A percentile compares a stretch with the other conserved stretches of the same genome.
Conservation (phyloP, 2,797 vertebrate genomes). For the Xenopus petersii region DNA sequence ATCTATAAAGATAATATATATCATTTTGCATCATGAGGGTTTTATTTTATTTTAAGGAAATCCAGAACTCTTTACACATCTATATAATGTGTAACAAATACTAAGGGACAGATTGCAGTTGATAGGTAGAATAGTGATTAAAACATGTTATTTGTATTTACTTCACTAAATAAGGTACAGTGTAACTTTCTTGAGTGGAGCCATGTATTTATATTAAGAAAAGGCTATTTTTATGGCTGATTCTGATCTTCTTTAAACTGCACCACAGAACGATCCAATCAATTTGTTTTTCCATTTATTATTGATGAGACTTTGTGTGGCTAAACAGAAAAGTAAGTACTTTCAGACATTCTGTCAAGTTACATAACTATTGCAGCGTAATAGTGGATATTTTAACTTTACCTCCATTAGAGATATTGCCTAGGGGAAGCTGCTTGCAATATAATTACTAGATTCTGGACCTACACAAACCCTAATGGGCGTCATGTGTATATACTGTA, state of each 20-base stretch:
- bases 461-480: slow-evolving; percentile 2
- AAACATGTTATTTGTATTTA: too few relatives aligned
- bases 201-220: too few relatives aligned
- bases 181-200: too few relatives aligned
- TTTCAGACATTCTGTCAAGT: slow-evolving; percentile 43
- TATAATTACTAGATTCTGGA: slow-evolving; percentile 28
- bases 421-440: slow-evolving; percentile 36
- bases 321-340: slow-evolving; percentile 42
- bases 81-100: too few relatives aligned
- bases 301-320: slow-evolving; percentile 42
- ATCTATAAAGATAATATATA: too few relatives aligned
- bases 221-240: slow-evolving; percentile 13
- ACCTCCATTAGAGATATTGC: slow-evolving; percentile 34
- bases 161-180: too few relatives aligned
- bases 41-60: too few relatives aligned
- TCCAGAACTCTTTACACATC: too few relatives aligned
- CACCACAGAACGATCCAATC: slow-evolving; percentile 33
- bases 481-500: background rate
- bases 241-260: slow-evolving; percentile 26
- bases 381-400: slow-evolving; percentile 34
- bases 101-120: too few relatives aligned
- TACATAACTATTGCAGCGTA: slow-evolving; percentile 48
- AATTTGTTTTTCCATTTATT: slow-evolving; percentile 43
- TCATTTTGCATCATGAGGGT: too few relatives aligned
- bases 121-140: too few relatives aligned